Percentiles rank a stretch among this genome's conserved stretches.
Conservation (phyloP, 2,113 vertebrate species). For the Marmota flaviventris region DNA sequence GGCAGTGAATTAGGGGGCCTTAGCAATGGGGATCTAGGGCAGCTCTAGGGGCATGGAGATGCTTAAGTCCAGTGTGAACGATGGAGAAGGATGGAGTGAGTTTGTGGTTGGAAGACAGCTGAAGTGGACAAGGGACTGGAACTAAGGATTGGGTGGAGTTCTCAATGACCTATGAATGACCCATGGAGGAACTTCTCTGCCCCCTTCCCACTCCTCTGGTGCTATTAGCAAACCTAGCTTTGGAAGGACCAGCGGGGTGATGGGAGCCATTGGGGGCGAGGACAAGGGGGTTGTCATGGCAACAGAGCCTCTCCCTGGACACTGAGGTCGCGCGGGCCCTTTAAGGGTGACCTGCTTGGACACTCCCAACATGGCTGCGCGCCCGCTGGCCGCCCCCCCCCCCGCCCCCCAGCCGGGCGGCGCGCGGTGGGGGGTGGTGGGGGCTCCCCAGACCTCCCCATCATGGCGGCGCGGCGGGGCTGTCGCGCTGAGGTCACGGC, state of each 20-base stretch:
- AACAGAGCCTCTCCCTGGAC: constrained; percentile 46
- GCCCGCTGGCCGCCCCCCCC: constrained; percentile 27
- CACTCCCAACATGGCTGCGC: constrained; percentile 85
- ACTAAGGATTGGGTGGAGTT: not conserved
- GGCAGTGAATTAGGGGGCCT: not conserved
- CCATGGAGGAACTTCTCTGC: constrained; percentile 5
- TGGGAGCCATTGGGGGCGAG: not conserved
- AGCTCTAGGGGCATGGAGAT: not conserved
- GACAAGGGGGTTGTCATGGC: constrained; percentile 68
- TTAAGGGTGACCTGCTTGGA: constrained; percentile 72
- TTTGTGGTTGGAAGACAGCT: not conserved
- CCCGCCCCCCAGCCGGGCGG: not conserved
- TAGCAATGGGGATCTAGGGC: not conserved
- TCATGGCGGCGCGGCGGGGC: constrained; percentile 82
- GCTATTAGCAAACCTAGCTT: not conserved
- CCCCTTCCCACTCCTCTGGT: not conserved
- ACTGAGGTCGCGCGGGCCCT: constrained; percentile 54
- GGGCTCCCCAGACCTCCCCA: constrained; percentile 73
- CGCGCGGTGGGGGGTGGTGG: too few species aligned
- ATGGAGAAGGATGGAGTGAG: not conserved
- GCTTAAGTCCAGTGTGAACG: not conserved
- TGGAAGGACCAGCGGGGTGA: constrained; percentile 26
- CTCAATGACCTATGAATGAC: constrained; percentile 25
- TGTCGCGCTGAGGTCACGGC: constrained; percentile 85
- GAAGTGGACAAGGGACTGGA: not conserved